Percentiles rank a stretch among this genome's conserved stretches.
phyloP scores from a whole-genome alignment of 1,140 invertebrate genomes.

The Lepidurus packardi region DNA sequence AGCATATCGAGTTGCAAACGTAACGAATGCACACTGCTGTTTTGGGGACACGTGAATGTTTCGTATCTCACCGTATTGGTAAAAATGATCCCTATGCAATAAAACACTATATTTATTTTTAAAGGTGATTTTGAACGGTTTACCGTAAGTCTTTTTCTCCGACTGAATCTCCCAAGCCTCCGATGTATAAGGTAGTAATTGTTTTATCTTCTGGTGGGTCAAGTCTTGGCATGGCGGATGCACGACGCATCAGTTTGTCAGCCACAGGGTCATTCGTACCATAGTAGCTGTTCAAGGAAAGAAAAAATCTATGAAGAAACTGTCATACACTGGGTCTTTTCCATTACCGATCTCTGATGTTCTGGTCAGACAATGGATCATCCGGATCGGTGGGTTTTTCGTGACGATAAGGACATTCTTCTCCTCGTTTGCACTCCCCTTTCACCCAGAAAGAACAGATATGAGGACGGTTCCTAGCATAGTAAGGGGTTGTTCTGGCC shows the following conservation, averaged over 20 bases:
- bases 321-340: not conserved
- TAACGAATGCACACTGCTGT: conserved; percentile 96
- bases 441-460: conserved; percentile 99
- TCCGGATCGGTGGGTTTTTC: conserved; percentile 99
- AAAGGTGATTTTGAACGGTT: conserved; percentile 32
- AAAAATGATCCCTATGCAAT: conserved; percentile 73
- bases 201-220: conserved; percentile 92
- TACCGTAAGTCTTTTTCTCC: conserved; percentile 82
- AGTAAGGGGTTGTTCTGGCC: conserved; percentile 95
- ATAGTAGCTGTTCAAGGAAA: conserved; percentile 63
- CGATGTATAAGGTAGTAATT: conserved; percentile 95
- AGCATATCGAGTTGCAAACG: conserved; percentile 81
- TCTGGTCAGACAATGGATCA: conserved; percentile 97
- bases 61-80: conserved; percentile 98
- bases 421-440: conserved; percentile 96
- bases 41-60: conserved; percentile 83
- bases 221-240: conserved; percentile 87
- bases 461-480: conserved; percentile 96
- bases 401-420: conserved; percentile 98
- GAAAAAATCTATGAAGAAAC: not conserved
- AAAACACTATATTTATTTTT: not conserved
- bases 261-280: conserved; percentile 98
- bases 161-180: conserved; percentile 81
- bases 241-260: conserved; percentile 90
- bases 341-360: conserved; percentile 84